Conservation (phyloP, 2,113 vertebrate genomes). For the Alouatta palliata region DNA sequence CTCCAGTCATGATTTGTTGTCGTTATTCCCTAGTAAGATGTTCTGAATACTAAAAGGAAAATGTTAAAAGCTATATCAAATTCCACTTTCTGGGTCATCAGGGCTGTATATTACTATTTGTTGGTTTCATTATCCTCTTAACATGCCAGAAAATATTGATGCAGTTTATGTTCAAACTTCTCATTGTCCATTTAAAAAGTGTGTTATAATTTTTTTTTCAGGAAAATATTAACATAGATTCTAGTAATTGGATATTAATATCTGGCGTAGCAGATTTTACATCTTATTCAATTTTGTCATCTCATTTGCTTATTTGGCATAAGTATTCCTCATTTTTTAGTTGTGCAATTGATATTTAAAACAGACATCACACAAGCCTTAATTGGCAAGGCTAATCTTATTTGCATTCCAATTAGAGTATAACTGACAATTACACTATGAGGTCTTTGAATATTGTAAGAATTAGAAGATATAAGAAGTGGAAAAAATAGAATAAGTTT, state of each 20-base stretch:
- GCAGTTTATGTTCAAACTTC: neutral
- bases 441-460: constrained; percentile 2
- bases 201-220: neutral
- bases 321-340: constrained; percentile 35
- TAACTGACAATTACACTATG: neutral
- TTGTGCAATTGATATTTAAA: constrained; percentile 24
- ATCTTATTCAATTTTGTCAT: neutral
- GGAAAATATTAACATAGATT: neutral
- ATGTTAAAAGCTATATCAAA: neutral
- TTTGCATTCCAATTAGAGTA: neutral
- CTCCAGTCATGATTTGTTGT: neutral
- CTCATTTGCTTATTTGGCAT: neutral
- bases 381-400: constrained; percentile 12
- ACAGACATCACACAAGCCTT: neutral
- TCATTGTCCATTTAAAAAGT: neutral
- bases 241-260: neutral
- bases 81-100: neutral
- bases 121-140: constrained; percentile 3
- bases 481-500: neutral
- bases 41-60: constrained; percentile 28
- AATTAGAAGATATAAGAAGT: neutral
- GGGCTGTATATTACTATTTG: neutral
- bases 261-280: neutral
- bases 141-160: neutral
- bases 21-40: neutral